A percentile compares a stretch with the other conserved stretches of the same genome.
These are phyloP conservation scores for Nothocercus nigrocapillus DNA, from an alignment of 2,113 vertebrate species.

Conservation along the genomic window DNA sequence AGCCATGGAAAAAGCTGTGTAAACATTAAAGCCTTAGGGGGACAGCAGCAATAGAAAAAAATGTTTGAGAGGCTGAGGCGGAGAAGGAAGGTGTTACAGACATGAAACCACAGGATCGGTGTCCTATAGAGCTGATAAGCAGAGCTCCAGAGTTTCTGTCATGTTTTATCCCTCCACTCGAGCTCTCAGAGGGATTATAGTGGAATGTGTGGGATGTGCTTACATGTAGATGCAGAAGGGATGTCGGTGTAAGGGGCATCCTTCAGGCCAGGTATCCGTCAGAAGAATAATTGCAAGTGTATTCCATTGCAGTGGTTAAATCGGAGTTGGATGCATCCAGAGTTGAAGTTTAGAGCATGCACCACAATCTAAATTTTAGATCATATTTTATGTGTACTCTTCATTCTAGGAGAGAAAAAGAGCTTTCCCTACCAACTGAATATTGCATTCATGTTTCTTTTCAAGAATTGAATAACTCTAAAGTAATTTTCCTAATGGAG, in stretches of 20 bases:
- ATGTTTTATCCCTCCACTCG: background rate
- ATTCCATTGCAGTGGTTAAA: conserved; percentile 13
- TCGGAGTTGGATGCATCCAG: background rate
- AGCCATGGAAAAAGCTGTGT: conserved; percentile 79
- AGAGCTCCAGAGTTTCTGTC: conserved; percentile 36
- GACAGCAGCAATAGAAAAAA: conserved; percentile 68
- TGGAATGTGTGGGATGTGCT: background rate
- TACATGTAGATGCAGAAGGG: background rate
- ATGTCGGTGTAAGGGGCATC: conserved; percentile 6
- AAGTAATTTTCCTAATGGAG: background rate
- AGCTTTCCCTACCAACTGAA: background rate
- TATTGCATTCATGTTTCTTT: background rate
- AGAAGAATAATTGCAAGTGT: conserved; percentile 25
- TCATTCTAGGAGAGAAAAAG: conserved; percentile 1
- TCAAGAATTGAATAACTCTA: background rate
- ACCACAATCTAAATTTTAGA: background rate
- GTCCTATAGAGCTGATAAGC: conserved; percentile 61
- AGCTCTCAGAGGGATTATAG: background rate
- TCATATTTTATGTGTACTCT: background rate
- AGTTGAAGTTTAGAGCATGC: background rate
- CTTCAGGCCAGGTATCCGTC: background rate
- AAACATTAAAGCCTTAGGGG: conserved; percentile 73
- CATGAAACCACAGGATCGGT: conserved; percentile 61
- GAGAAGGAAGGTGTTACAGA: conserved; percentile 74
- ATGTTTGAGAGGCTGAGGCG: conserved; percentile 63